phyloP scores from a whole-genome alignment of 1,140 invertebrate genomes.

The Plectrocnemia conspersa region DNA sequence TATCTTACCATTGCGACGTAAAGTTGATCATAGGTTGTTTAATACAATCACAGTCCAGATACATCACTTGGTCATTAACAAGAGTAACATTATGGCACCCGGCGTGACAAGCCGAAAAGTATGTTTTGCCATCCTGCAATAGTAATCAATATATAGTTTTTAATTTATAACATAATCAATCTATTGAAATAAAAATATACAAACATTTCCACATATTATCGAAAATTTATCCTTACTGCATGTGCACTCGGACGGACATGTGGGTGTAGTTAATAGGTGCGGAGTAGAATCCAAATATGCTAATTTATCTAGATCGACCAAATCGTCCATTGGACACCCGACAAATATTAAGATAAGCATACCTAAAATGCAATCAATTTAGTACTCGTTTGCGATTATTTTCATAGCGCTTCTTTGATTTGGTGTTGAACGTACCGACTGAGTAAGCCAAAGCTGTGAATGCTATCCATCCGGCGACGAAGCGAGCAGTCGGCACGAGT shows the following conservation, averaged over 20 bases:
- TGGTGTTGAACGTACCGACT: slow-evolving; percentile 51
- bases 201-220: slow-evolving; percentile 70
- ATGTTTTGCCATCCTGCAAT: slow-evolving; percentile 66
- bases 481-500: slow-evolving; percentile 75
- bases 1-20: not conserved
- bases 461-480: slow-evolving; percentile 87
- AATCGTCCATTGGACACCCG: slow-evolving; percentile 79
- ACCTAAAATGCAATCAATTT: slow-evolving; percentile 49
- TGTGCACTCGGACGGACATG: slow-evolving; percentile 61
- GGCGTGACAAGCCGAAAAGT: slow-evolving; percentile 84
- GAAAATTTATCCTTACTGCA: slow-evolving; percentile 73
- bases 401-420: not conserved
- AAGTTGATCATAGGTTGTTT: slow-evolving; percentile 2
- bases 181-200: slow-evolving; percentile 1
- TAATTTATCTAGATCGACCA: slow-evolving; percentile 52
- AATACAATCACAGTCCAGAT: slow-evolving; percentile 74
- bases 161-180: not conserved
- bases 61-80: slow-evolving; percentile 63
- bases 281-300: not conserved
- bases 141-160: not conserved
- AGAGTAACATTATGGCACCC: slow-evolving; percentile 69
- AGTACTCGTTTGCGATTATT: not conserved
- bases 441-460: slow-evolving; percentile 82
- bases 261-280: slow-evolving; percentile 43
- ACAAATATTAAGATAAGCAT: slow-evolving; percentile 87